Evolutionary conservation across 2,888 invertebrate genomes (phyloP).

Genomic region (Lottia scabra): DNA sequence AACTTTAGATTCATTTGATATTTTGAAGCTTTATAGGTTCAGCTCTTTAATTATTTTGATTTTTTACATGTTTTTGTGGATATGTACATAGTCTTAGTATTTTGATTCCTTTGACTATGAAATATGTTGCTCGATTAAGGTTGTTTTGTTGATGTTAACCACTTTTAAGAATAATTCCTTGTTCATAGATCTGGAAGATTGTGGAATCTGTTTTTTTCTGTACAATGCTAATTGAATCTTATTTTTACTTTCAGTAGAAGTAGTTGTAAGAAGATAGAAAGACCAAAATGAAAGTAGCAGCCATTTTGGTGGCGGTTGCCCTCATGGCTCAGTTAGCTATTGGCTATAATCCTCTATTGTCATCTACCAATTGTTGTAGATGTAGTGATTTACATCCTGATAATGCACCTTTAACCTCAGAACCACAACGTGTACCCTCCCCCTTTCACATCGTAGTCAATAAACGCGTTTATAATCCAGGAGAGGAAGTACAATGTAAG

Average conservation of each 20-base stretch:
- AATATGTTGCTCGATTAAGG: too few relatives aligned
- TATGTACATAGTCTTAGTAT: too few relatives aligned
- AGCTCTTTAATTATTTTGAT: too few relatives aligned
- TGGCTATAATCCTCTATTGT: constrained; percentile 27
- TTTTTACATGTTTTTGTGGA: too few relatives aligned
- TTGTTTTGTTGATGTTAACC: too few relatives aligned
- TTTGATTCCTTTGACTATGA: too few relatives aligned
- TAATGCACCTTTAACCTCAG: constrained; percentile 13
- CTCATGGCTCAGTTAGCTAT: constrained; percentile 10
- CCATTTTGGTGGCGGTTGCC: constrained; percentile 9
- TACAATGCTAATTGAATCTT: background rate
- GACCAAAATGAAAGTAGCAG: background rate
- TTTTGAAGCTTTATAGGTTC: too few relatives aligned
- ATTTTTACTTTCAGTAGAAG: constrained; percentile 1
- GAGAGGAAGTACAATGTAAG: constrained; percentile 37
- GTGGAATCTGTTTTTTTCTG: too few relatives aligned
- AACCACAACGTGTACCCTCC: constrained; percentile 50
- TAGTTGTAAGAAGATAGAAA: background rate
- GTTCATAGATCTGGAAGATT: too few relatives aligned
- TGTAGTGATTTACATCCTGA: constrained; percentile 39
- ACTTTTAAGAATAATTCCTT: too few relatives aligned
- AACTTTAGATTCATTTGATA: too few relatives aligned
- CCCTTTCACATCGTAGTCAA: constrained; percentile 48
- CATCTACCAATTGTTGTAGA: constrained; percentile 40
- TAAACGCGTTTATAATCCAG: constrained; percentile 26